A percentile compares a stretch with the other conserved stretches of the same genome.
phyloP scores from a whole-genome alignment of 53 echinoderm and acorn worm species.

The Zoroaster sp. region DNA sequence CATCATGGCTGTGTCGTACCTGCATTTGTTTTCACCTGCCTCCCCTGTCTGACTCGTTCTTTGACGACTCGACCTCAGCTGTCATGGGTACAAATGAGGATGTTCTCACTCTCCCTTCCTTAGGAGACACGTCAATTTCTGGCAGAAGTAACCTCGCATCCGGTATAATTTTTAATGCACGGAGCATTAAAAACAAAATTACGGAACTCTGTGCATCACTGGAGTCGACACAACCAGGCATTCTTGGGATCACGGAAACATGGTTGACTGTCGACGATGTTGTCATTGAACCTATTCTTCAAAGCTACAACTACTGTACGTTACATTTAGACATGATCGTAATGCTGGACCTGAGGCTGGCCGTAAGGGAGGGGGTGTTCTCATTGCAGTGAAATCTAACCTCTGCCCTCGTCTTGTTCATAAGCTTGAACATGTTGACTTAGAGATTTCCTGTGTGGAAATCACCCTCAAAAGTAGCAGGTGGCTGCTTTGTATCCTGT shows the following conservation, averaged over 20 bases:
- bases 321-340: slow-evolving; percentile 33
- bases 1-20: too few relatives aligned
- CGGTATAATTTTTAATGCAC: slow-evolving; percentile 2
- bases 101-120: too few relatives aligned
- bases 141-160: too few relatives aligned
- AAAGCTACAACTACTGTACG: neutral
- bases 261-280: slow-evolving; percentile 14
- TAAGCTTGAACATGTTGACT: slow-evolving; percentile 1
- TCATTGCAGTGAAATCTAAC: neutral
- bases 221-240: neutral
- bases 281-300: neutral
- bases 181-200: slow-evolving; percentile 3
- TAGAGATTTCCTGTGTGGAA: slow-evolving; percentile 18
- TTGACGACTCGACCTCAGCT: neutral
- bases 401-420: slow-evolving; percentile 2
- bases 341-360: too few relatives aligned
- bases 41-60: neutral
- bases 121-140: too few relatives aligned
- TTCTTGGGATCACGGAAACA: slow-evolving; percentile 1
- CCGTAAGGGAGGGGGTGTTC: slow-evolving; percentile 19
- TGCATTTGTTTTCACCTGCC: too few relatives aligned
- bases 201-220: neutral
- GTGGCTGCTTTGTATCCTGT: slow-evolving; percentile 26
- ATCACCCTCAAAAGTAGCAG: neutral
- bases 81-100: neutral